These are phyloP conservation scores for Kryptolebias ocellatus DNA, from an alignment of 2,797 vertebrate species.

Conservation along the genomic window DNA sequence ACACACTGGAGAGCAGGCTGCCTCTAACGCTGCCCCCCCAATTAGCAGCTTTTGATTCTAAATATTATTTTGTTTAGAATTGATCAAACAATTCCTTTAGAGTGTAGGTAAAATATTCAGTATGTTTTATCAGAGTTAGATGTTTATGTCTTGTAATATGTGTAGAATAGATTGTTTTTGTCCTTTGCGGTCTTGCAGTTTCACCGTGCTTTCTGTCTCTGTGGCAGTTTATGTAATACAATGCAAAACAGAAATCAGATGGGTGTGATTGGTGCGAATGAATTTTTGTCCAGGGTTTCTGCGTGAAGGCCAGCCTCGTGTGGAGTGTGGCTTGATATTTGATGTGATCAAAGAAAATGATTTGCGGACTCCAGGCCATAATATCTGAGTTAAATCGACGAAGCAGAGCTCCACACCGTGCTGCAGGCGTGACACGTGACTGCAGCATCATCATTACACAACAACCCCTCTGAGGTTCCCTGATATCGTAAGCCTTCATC, in stretches of 20 bases:
- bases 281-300: background rate
- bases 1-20: constrained; percentile 7
- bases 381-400: constrained; percentile 31
- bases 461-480: constrained; percentile 56
- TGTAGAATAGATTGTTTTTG: background rate
- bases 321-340: constrained; percentile 2
- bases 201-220: background rate
- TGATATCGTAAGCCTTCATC: constrained; percentile 48
- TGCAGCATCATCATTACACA: constrained; percentile 61
- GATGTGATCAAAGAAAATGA: constrained; percentile 27
- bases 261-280: background rate
- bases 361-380: constrained; percentile 5
- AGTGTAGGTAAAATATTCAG: constrained; percentile 4
- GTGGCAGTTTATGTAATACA: background rate
- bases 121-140: constrained; percentile 6
- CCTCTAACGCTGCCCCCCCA: constrained; percentile 5
- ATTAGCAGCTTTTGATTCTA: constrained; percentile 13
- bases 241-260: background rate
- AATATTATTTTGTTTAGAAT: constrained; percentile 9
- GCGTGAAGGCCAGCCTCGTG: background rate
- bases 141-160: background rate
- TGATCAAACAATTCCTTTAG: constrained; percentile 27
- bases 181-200: background rate
- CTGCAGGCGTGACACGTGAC: constrained; percentile 40
- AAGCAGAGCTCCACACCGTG: constrained; percentile 20